phyloP scores from a whole-genome alignment of 2,888 invertebrate species.

The Masnerella sp. region DNA sequence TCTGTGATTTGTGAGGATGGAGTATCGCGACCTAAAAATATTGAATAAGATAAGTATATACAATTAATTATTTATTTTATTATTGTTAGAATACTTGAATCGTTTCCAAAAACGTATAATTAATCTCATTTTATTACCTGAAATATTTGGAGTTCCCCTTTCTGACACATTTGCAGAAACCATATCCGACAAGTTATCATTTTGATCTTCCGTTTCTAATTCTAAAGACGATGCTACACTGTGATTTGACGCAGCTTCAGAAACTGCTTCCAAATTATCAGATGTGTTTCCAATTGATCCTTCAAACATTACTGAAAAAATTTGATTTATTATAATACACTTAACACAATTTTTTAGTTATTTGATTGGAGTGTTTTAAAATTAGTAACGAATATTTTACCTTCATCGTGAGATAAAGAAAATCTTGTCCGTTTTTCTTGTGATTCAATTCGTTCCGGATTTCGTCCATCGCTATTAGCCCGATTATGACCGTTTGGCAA shows the following conservation, averaged over 20 bases:
- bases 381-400: conserved; percentile 66
- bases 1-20: conserved; percentile 95
- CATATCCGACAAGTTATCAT: conserved; percentile 98
- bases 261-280: conserved; percentile 95
- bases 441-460: conserved; percentile 75
- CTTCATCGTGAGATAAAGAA: conserved; percentile 92
- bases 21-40: conserved; percentile 89
- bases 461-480: conserved; percentile 65
- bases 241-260: conserved; percentile 97
- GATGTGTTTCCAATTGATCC: conserved; percentile 94
- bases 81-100: too few relatives aligned
- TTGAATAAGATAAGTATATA: background rate
- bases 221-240: conserved; percentile 95
- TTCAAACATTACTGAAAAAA: conserved; percentile 73
- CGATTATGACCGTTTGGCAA: conserved; percentile 74
- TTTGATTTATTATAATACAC: background rate
- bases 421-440: conserved; percentile 80
- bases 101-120: too few relatives aligned
- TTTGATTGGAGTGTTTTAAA: too few relatives aligned
- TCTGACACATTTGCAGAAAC: conserved; percentile 96
- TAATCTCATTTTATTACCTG: too few relatives aligned
- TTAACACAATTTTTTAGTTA: too few relatives aligned
- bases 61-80: too few relatives aligned
- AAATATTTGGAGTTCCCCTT: conserved; percentile 96
- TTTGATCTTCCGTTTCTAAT: conserved; percentile 91